A percentile compares a stretch with the other conserved stretches of the same genome.
Conservation (phyloP, 2,888 invertebrate genomes). For the Parnassius glacialis region DNA sequence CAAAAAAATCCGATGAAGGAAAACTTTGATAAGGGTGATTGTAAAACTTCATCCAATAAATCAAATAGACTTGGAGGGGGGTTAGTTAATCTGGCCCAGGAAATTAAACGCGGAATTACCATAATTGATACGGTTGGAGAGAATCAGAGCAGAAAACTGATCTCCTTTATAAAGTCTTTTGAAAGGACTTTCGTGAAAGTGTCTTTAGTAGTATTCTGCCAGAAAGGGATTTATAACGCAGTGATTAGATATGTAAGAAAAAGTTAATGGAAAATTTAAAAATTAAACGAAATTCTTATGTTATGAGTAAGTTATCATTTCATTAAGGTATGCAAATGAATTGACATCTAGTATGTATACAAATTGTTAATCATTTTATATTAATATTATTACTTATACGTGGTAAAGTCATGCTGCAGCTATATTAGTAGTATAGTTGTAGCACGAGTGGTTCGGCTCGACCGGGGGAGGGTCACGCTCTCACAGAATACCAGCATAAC, state of each 20-base stretch:
- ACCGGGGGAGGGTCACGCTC: no score
- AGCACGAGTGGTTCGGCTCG: no score
- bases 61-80: slow-evolving; percentile 66
- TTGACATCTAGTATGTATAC: no score
- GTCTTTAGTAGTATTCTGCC: slow-evolving; percentile 41
- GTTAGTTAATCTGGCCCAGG: slow-evolving; percentile 73
- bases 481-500: no score
- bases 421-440: no score
- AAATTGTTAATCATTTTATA: no score
- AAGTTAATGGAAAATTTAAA: no score
- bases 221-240: slow-evolving; percentile 33
- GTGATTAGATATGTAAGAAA: slow-evolving; percentile 10
- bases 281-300: no score
- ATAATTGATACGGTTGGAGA: slow-evolving; percentile 77
- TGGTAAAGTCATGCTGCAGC: no score
- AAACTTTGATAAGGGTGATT: slow-evolving; percentile 44
- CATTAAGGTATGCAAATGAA: no score
- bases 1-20: slow-evolving; percentile 1
- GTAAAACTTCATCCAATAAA: slow-evolving; percentile 63
- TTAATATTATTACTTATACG: no score
- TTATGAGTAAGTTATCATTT: no score
- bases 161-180: slow-evolving; percentile 52
- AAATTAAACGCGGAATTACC: slow-evolving; percentile 78
- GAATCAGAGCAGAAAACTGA: slow-evolving; percentile 74
- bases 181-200: slow-evolving; percentile 45